phyloP scores from a whole-genome alignment of 2,113 vertebrate genomes.

The Thamnaconus septentrionalis region DNA sequence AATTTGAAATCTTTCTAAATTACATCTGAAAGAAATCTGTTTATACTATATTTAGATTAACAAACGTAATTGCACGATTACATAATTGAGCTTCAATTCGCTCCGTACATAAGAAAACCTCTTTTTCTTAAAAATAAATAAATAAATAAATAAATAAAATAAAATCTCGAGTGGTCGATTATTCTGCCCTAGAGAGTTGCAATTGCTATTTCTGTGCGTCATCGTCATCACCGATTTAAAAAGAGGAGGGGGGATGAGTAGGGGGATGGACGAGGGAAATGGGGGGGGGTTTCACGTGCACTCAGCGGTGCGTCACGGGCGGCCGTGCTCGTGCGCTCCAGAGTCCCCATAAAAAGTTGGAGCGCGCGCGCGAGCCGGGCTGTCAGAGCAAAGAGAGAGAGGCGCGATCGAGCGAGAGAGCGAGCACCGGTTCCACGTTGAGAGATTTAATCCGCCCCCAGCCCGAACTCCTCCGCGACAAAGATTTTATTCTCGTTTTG shows the following conservation, averaged over 20 bases:
- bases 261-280: too few relatives aligned
- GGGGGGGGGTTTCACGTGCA: not conserved
- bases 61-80: too few relatives aligned
- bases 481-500: not conserved
- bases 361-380: conserved; percentile 37
- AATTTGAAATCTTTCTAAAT: not conserved
- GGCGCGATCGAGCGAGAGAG: conserved; percentile 12
- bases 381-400: conserved; percentile 48
- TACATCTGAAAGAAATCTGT: not conserved
- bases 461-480: too few relatives aligned
- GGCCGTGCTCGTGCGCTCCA: conserved; percentile 33
- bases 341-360: conserved; percentile 68
- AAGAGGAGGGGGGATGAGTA: too few relatives aligned
- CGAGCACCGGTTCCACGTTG: conserved; percentile 10
- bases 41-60: not conserved
- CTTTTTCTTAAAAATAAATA: too few relatives aligned
- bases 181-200: too few relatives aligned
- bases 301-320: conserved; percentile 2
- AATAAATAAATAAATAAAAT: too few relatives aligned
- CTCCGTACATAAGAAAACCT: too few relatives aligned
- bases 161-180: too few relatives aligned
- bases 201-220: too few relatives aligned
- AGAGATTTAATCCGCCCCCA: not conserved
- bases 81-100: too few relatives aligned
- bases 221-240: too few relatives aligned